These are phyloP conservation scores for Alloplasta piceator DNA, from an alignment of 2,888 invertebrate genomes.

Conservation along the genomic window DNA sequence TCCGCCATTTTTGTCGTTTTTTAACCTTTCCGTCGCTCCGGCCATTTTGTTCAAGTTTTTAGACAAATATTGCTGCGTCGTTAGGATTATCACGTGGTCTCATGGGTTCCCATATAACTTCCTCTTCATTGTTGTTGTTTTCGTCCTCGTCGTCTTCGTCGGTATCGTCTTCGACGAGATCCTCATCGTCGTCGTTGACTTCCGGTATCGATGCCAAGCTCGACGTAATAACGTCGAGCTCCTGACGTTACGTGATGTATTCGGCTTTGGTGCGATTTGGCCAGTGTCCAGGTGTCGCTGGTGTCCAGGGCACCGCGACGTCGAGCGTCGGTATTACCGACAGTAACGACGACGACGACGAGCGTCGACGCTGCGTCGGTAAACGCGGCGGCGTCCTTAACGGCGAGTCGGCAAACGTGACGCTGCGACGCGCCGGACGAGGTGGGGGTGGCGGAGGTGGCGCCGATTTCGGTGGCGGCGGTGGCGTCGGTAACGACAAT, in stretches of 20 bases:
- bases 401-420: conserved; percentile 81
- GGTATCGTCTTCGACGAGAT: conserved; percentile 27
- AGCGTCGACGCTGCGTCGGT: conserved; percentile 59
- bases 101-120: conserved; percentile 61
- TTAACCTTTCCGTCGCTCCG: neutral
- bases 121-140: conserved; percentile 30
- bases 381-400: conserved; percentile 75
- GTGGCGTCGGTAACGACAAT: conserved; percentile 79
- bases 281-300: conserved; percentile 81
- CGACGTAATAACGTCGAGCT: conserved; percentile 65
- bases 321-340: conserved; percentile 71
- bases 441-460: conserved; percentile 76
- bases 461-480: conserved; percentile 76
- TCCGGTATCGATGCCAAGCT: conserved; percentile 64
- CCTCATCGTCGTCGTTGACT: conserved; percentile 51
- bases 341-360: conserved; percentile 64
- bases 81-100: conserved; percentile 48
- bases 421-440: conserved; percentile 79
- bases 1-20: neutral
- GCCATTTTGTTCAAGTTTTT: conserved; percentile 3
- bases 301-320: conserved; percentile 81
- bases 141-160: conserved; percentile 50
- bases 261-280: conserved; percentile 78
- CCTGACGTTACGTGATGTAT: conserved; percentile 78
- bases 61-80: conserved; percentile 58